Evolutionary conservation across 2,113 vertebrate species (phyloP).

Genomic region (Cryptotis parvus): DNA sequence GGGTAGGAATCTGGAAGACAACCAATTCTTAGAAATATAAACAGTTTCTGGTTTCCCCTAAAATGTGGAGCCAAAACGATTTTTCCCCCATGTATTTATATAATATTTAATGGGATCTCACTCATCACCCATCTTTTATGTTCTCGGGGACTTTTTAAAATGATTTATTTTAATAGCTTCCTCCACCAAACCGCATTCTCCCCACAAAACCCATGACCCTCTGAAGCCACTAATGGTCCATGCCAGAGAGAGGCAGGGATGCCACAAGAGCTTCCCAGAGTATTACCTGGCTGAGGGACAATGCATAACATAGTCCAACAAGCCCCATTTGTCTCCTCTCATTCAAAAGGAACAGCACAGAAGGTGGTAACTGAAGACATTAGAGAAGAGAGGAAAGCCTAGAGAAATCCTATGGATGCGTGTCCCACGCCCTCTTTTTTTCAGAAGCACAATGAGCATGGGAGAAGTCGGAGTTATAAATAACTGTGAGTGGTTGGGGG

Average conservation of each 20-base stretch:
- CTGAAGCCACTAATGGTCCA: not conserved
- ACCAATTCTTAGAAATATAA: not conserved
- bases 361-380: not conserved
- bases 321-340: not conserved
- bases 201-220: not conserved
- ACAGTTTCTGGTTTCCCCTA: not conserved
- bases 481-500: not conserved
- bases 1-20: not conserved
- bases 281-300: not conserved
- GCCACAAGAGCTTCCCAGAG: not conserved
- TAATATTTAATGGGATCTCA: not conserved
- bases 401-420: not conserved
- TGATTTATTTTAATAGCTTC: not conserved
- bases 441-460: slow-evolving; percentile 60
- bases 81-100: not conserved
- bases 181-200: not conserved
- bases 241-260: not conserved
- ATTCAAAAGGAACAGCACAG: not conserved
- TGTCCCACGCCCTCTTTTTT: not conserved
- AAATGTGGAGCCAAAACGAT: not conserved
- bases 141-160: slow-evolving; percentile 18
- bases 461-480: slow-evolving; percentile 45
- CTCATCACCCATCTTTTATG: not conserved
- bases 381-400: not conserved
- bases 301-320: not conserved